Conservation (phyloP, 2,888 invertebrate genomes). For the Drosophila subquinaria region DNA sequence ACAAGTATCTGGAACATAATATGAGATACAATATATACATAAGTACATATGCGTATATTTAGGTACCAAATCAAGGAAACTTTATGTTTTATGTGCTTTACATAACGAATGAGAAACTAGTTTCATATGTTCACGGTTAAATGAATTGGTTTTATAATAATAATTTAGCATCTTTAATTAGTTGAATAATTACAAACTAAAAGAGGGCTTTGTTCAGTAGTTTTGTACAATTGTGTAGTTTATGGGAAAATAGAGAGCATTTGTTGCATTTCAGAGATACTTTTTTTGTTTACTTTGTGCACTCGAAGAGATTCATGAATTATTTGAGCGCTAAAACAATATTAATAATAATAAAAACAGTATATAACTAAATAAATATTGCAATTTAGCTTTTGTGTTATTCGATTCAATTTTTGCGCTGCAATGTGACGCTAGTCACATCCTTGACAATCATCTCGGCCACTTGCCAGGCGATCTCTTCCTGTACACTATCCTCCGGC, state of each 20-base stretch:
- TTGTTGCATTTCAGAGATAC: slow-evolving; percentile 20
- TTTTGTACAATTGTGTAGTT: slow-evolving; percentile 37
- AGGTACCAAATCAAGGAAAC: slow-evolving; percentile 62
- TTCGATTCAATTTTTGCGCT: slow-evolving; percentile 37
- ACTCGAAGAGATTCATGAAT: slow-evolving; percentile 44
- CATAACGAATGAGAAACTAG: slow-evolving; percentile 51
- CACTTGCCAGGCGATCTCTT: slow-evolving; percentile 98
- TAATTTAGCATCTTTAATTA: slow-evolving; percentile 44
- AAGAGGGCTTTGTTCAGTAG: slow-evolving; percentile 23
- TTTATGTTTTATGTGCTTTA: slow-evolving; percentile 36
- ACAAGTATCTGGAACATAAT: slow-evolving; percentile 4
- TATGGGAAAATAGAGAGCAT: slow-evolving; percentile 6
- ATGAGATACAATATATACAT: slow-evolving; percentile 1
- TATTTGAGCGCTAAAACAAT: slow-evolving; percentile 61
- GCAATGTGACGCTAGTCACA: slow-evolving; percentile 92
- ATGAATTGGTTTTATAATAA: slow-evolving; percentile 15
- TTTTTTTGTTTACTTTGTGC: slow-evolving; percentile 36
- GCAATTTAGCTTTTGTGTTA: neutral
- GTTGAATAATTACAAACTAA: slow-evolving; percentile 22
- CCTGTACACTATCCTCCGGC: slow-evolving; percentile 94
- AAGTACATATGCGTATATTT: slow-evolving; percentile 8
- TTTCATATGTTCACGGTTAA: slow-evolving; percentile 22
- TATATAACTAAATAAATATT: slow-evolving; percentile 42
- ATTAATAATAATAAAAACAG: slow-evolving; percentile 28
- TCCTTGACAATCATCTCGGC: slow-evolving; percentile 99